Base-by-base conservation (phyloP, 92 coral and sea anemone genomes). In the Anthopleura xanthogrammica region DNA sequence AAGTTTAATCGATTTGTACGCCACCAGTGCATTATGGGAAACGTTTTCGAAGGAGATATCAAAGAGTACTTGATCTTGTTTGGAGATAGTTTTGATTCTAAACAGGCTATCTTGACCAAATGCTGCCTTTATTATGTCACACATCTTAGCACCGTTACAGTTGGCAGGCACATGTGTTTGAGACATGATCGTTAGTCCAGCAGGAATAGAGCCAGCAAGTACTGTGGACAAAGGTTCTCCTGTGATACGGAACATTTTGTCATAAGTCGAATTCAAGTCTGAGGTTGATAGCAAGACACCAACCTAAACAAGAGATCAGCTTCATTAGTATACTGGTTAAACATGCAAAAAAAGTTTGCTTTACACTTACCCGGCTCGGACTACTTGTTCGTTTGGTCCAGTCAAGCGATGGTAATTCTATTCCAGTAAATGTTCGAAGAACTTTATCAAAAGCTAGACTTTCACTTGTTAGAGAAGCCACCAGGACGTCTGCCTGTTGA, bases 221-320 rank as follows among this genome's bases (percentile, higher is more conserved):
- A 88, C 83, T 8, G 86, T 85, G n/a, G 91, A 81, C 82, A 97
- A 93, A 24, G 98, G 99, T 20, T 83, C 75, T 42, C 82, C 82
- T 17, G 83, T 62, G 78, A 94, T 89, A 11, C 81, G 87, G 75
- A 82, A 81, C 41, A 71, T 82, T 52, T 97, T 94, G 52, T 88
- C 82, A 43, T 71, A 75, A 16, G 74, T 66, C 22, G 86, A 58
- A 64, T 89, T 83, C 23, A 97, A 76, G 42, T 77, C 72, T 20
- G 82, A 68, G 2, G 98, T 89, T 14, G 99, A 94, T 48, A 97
- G 82, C 17, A 89, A 78, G 16, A 97, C 94, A 42, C 99, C 99
- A 65, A 96, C 89, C 99, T 97, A 55, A 1, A 13, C 48, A 20
- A 22, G 4, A 22, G 13, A 50, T 52, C 12, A 62, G 14, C 23